Percentiles rank a stretch among this genome's conserved stretches.
These are phyloP conservation scores for Drosophila bifasciata DNA, from an alignment of 1,140 invertebrate species.

Conservation along the genomic window DNA sequence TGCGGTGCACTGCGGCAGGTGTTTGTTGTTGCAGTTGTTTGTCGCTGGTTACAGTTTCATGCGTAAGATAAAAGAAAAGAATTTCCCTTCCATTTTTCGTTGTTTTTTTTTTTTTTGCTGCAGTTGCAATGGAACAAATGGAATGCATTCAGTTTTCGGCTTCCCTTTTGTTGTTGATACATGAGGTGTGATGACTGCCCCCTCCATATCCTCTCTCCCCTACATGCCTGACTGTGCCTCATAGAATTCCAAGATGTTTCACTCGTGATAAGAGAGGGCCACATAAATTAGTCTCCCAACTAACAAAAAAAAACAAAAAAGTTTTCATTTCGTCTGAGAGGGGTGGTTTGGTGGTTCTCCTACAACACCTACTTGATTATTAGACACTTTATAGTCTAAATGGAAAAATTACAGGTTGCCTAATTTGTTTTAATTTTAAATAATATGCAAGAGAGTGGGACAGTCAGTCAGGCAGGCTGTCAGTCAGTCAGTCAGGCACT, in stretches of 20 bases:
- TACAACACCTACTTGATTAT: slow-evolving; percentile 80
- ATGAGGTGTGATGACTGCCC: slow-evolving; percentile 70
- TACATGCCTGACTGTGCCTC: neutral
- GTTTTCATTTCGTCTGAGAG: neutral
- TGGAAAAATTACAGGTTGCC: slow-evolving; percentile 80
- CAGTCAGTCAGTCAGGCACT: slow-evolving; percentile 32
- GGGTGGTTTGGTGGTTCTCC: slow-evolving; percentile 25
- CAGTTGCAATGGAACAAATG: slow-evolving; percentile 47
- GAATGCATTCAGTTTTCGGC: slow-evolving; percentile 67
- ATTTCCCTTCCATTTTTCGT: slow-evolving; percentile 11
- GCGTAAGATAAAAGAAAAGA: slow-evolving; percentile 37
- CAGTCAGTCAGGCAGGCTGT: neutral
- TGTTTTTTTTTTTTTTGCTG: no score
- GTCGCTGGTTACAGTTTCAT: slow-evolving; percentile 42
- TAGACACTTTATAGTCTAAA: slow-evolving; percentile 80
- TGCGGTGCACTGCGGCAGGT: slow-evolving; percentile 36
- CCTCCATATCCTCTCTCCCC: neutral
- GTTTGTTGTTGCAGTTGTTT: slow-evolving; percentile 48
- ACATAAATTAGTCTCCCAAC: slow-evolving; percentile 56
- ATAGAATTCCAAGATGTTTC: slow-evolving; percentile 34
- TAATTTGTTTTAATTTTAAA: slow-evolving; percentile 83
- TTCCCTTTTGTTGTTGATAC: slow-evolving; percentile 73
- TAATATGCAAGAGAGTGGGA: slow-evolving; percentile 62
- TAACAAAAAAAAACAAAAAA: no score
- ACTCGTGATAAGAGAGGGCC: slow-evolving; percentile 23